These are phyloP conservation scores for Xestoiulus laeticollis DNA, from an alignment of 2,888 invertebrate species.

Conservation along the genomic window DNA sequence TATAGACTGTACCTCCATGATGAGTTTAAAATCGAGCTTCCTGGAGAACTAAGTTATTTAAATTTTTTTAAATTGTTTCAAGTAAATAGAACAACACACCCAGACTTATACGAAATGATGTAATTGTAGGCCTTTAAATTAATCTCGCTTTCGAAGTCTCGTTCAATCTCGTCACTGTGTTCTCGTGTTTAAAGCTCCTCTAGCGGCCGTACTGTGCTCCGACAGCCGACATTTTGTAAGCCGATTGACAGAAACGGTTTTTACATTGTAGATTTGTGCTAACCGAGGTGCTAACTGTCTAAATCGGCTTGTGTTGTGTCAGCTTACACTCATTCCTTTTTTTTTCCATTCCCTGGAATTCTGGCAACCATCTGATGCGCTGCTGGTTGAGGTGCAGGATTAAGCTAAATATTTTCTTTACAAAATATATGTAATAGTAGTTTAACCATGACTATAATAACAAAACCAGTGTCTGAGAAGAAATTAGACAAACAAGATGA, in stretches of 20 bases:
- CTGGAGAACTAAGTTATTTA: neutral
- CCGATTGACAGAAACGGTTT: neutral
- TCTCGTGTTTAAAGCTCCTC: neutral
- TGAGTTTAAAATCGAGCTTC: no score
- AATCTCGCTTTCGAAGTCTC: neutral
- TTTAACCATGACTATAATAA: slow-evolving; percentile 78
- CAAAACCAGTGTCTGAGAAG: slow-evolving; percentile 77
- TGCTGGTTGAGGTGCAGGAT: neutral
- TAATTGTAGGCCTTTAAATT: neutral
- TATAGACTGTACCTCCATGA: neutral
- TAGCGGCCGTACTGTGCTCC: neutral
- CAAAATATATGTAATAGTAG: neutral
- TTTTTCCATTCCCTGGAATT: no score
- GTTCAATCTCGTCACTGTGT: neutral
- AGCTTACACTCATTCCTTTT: neutral
- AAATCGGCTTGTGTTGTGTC: neutral
- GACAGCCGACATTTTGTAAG: neutral
- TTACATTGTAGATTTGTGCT: neutral
- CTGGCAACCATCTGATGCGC: neutral
- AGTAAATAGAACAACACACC: neutral
- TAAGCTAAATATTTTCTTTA: neutral
- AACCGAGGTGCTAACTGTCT: no score
- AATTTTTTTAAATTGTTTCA: neutral
- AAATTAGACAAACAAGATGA: slow-evolving; percentile 74
- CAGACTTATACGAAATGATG: neutral